Percentiles rank a stretch among this genome's conserved stretches.
Conservation (phyloP, 92 coral and sea anemone genomes). For the Hydrozoanthus gracilis region DNA sequence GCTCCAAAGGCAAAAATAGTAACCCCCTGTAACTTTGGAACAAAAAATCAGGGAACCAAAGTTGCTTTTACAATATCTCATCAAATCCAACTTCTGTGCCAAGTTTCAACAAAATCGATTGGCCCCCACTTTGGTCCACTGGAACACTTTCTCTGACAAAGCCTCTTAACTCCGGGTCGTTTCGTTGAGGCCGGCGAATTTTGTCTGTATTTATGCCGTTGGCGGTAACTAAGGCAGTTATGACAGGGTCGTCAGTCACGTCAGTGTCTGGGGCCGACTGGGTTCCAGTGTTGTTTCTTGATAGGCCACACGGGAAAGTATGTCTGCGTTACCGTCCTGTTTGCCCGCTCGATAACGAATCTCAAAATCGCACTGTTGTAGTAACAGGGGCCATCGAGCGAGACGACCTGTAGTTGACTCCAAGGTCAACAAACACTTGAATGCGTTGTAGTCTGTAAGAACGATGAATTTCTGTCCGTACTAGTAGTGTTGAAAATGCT, state of each 20-base stretch:
- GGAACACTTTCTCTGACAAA: slow-evolving; percentile 1
- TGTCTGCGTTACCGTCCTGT: slow-evolving; percentile 59
- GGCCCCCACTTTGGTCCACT: too few species aligned
- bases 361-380: slow-evolving; percentile 55
- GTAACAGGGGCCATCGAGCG: slow-evolving; percentile 59
- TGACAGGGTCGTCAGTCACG: not conserved
- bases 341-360: slow-evolving; percentile 62
- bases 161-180: slow-evolving; percentile 49
- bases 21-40: too few species aligned
- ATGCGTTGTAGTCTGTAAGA: slow-evolving; percentile 59
- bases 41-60: too few species aligned
- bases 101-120: too few species aligned
- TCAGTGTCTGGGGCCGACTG: slow-evolving; percentile 21
- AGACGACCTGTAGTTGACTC: slow-evolving; percentile 42
- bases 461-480: slow-evolving; percentile 53
- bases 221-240: slow-evolving; percentile 17
- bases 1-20: too few species aligned
- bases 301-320: slow-evolving; percentile 56
- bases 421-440: slow-evolving; percentile 52
- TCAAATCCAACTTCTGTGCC: too few species aligned
- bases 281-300: not conserved
- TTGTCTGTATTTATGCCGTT: slow-evolving; percentile 23
- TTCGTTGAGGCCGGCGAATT: slow-evolving; percentile 50
- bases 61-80: too few species aligned
- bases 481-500: slow-evolving; percentile 52